phyloP scores from a whole-genome alignment of 2,113 vertebrate genomes.

The Seriola quinqueradiata region DNA sequence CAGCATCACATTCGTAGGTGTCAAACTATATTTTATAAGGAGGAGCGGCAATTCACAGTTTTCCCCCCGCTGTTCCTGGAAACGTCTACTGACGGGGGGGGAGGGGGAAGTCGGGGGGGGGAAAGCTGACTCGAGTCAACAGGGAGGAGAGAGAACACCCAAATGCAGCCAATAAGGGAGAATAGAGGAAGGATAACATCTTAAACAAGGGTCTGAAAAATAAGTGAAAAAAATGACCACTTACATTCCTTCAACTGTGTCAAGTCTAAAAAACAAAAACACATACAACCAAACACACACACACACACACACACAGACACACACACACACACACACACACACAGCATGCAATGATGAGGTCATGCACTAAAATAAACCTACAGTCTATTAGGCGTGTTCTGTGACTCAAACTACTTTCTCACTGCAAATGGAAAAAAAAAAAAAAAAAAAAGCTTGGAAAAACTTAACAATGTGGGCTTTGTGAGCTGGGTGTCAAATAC shows the following conservation, averaged over 20 bases:
- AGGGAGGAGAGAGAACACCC: conserved; percentile 12
- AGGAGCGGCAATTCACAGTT: conserved; percentile 7
- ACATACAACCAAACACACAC: conserved; percentile 36
- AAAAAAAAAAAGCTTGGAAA: conserved; percentile 2
- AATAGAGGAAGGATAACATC: not conserved
- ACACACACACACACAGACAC: conserved; percentile 84
- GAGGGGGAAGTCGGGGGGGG: not conserved
- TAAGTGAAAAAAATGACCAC: conserved; percentile 83
- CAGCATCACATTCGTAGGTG: conserved; percentile 17
- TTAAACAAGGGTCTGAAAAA: conserved; percentile 73
- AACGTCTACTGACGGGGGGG: conserved; percentile 20
- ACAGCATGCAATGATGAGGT: conserved; percentile 90
- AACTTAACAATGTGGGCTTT: conserved; percentile 16
- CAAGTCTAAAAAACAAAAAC: conserved; percentile 92
- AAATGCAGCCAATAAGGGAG: conserved; percentile 18
- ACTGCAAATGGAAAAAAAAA: not conserved
- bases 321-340: conserved; percentile 79
- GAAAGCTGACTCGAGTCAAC: conserved; percentile 9
- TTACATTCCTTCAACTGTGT: conserved; percentile 97
- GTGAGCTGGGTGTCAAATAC: conserved; percentile 45
- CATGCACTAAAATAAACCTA: conserved; percentile 80
- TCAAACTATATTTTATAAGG: conserved; percentile 13
- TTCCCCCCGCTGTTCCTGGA: conserved; percentile 34
- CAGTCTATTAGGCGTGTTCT: conserved; percentile 5
- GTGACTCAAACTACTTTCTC: conserved; percentile 35